Evolutionary conservation across 2,888 invertebrate genomes (phyloP).

Genomic region (Coenonympha glycerion): DNA sequence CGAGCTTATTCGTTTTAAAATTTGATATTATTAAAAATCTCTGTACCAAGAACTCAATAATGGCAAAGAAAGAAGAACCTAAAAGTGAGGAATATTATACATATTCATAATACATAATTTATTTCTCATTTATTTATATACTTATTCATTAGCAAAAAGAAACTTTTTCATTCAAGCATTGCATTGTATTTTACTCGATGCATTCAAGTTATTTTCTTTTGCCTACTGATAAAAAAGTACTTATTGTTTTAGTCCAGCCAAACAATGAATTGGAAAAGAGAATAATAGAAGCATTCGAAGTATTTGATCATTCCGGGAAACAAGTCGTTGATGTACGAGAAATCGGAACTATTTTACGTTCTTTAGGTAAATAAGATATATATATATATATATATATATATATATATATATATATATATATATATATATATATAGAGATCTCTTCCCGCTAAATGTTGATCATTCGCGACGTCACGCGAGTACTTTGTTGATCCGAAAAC

Average conservation of each 20-base stretch:
- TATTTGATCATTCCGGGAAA: constrained; percentile 92
- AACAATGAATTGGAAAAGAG: constrained; percentile 84
- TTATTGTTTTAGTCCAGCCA: constrained; percentile 57
- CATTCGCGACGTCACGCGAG: no score
- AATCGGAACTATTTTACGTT: constrained; percentile 91
- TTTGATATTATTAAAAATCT: constrained; percentile 41
- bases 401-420: no score
- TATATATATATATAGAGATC: no score
- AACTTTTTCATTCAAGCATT: no score
- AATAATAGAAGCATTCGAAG: constrained; percentile 90
- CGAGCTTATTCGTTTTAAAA: not conserved
- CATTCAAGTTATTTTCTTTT: no score
- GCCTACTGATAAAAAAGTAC: not conserved
- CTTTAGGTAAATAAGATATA: constrained; percentile 76
- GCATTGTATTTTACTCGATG: no score
- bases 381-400: no score
- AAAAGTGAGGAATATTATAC: constrained; percentile 43
- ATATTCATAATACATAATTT: no score
- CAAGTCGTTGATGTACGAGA: constrained; percentile 93
- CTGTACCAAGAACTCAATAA: constrained; percentile 34
- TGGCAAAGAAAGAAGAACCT: constrained; percentile 58
- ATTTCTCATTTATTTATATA: no score
- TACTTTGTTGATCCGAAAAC: no score
- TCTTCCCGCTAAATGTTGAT: no score
- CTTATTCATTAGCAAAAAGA: no score